These are phyloP conservation scores for Chironex yamaguchii DNA, from an alignment of 30 jellyfish, hydroid and myxozoan genomes.

Conservation along the genomic window DNA sequence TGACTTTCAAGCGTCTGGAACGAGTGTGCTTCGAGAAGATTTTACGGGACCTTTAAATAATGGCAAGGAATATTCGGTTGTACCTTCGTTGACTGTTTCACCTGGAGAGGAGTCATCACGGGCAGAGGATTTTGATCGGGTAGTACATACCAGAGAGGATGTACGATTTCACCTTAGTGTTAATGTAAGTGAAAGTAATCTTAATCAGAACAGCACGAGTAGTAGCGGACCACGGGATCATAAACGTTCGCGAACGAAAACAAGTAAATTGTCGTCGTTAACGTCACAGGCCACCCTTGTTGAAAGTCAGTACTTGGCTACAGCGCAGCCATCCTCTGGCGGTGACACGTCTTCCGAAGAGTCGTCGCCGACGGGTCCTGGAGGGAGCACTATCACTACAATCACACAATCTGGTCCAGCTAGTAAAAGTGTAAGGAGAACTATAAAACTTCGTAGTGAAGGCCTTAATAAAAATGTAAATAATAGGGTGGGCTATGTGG, in stretches of 20 bases:
- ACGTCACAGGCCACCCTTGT: conserved; percentile 97
- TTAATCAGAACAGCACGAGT: conserved; percentile 1
- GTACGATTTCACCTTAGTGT: conserved; percentile 62
- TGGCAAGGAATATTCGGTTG: not conserved
- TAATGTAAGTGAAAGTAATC: conserved; percentile 41
- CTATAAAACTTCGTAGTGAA: not conserved
- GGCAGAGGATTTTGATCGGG: not conserved
- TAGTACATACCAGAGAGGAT: not conserved
- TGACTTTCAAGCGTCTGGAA: conserved; percentile 44
- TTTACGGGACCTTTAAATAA: not conserved
- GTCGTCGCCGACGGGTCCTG: not conserved
- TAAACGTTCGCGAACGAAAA: conserved; percentile 57
- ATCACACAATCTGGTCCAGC: not conserved
- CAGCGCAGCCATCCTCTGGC: not conserved
- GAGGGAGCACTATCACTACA: not conserved
- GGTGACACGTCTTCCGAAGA: not conserved
- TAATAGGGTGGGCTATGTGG: not conserved
- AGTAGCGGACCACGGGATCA: conserved; percentile 50
- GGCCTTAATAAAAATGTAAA: not conserved
- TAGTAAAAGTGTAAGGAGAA: not conserved
- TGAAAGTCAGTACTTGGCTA: conserved; percentile 54
- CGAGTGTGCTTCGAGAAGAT: conserved; percentile 32
- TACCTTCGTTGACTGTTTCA: not conserved
- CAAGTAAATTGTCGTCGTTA: conserved; percentile 69
- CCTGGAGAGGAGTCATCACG: not conserved